These are phyloP conservation scores for Eptesicus fuscus DNA, from an alignment of 2,113 vertebrate genomes.

Conservation along the genomic window DNA sequence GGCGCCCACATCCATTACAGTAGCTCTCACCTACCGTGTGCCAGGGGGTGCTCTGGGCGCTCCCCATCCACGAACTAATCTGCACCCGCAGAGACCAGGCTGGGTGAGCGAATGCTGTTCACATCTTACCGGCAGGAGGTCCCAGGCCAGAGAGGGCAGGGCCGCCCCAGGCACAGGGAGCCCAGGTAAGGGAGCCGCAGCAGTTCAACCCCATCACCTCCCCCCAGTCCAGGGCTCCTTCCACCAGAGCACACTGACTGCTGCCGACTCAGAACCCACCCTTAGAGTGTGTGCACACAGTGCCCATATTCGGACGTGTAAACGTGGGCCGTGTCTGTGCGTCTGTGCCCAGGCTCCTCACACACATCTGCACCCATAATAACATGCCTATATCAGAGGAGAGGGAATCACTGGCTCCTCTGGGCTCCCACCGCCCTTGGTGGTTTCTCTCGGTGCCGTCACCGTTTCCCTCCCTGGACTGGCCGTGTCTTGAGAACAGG, in stretches of 20 bases:
- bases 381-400: not conserved
- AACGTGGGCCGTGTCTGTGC: not conserved
- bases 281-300: not conserved
- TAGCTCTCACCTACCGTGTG: not conserved
- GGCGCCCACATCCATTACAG: not conserved
- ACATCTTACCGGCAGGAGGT: not conserved
- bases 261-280: not conserved
- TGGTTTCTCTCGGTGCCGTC: not conserved
- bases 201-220: not conserved
- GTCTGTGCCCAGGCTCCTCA: not conserved
- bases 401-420: not conserved
- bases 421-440: not conserved
- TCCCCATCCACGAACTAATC: not conserved
- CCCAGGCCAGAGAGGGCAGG: not conserved
- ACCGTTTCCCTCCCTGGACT: not conserved
- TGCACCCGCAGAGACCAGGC: not conserved
- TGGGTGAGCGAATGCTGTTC: not conserved
- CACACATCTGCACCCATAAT: not conserved
- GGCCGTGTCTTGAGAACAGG: not conserved
- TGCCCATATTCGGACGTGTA: not conserved
- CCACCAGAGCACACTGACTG: not conserved
- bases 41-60: not conserved
- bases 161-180: not conserved
- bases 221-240: not conserved
- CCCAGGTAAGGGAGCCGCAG: not conserved